Percentiles rank a stretch among this genome's conserved stretches.
Conservation (phyloP, 2,113 vertebrate genomes). For the Oryzias woworae region DNA sequence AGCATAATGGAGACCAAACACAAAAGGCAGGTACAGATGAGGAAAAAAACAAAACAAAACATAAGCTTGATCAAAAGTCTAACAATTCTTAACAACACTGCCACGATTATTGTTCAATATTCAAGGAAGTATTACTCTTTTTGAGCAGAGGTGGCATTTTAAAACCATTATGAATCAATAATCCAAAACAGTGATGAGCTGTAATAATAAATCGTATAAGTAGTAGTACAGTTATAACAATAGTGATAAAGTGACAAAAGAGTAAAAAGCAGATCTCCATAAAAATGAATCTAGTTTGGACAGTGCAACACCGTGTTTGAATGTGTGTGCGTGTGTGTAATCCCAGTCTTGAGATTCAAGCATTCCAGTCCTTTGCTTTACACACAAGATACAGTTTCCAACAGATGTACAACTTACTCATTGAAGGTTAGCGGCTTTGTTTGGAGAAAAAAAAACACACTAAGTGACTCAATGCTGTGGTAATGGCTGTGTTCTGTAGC, state of each 20-base stretch:
- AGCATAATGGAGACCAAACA: conserved; percentile 81
- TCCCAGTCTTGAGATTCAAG: conserved; percentile 71
- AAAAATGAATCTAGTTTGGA: conserved; percentile 76
- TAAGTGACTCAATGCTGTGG: conserved; percentile 53
- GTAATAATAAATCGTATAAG: conserved; percentile 78
- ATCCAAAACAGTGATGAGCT: conserved; percentile 80
- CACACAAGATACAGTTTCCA: conserved; percentile 72
- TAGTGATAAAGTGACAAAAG: conserved; percentile 81
- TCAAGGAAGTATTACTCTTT: conserved; percentile 73
- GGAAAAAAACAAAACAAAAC: conserved; percentile 49
- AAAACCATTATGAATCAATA: conserved; percentile 79
- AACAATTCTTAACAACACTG: conserved; percentile 79
- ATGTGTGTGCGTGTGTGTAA: conserved; percentile 46
- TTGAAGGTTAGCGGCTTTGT: conserved; percentile 48
- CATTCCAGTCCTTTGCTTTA: conserved; percentile 69
- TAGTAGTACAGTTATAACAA: conserved; percentile 83
- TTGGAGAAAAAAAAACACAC: conserved; percentile 38
- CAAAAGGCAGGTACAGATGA: conserved; percentile 80
- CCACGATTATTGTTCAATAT: conserved; percentile 80
- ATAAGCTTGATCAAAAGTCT: conserved; percentile 78
- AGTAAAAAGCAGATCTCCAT: conserved; percentile 80
- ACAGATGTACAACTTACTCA: conserved; percentile 58
- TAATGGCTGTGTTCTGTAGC: conserved; percentile 72
- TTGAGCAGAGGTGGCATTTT: conserved; percentile 71
- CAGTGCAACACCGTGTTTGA: conserved; percentile 75